Percentiles rank a stretch among this genome's conserved stretches.
These are phyloP conservation scores for Oxygymnocypris stewartii DNA, from an alignment of 2,113 vertebrate genomes.

Conservation along the genomic window DNA sequence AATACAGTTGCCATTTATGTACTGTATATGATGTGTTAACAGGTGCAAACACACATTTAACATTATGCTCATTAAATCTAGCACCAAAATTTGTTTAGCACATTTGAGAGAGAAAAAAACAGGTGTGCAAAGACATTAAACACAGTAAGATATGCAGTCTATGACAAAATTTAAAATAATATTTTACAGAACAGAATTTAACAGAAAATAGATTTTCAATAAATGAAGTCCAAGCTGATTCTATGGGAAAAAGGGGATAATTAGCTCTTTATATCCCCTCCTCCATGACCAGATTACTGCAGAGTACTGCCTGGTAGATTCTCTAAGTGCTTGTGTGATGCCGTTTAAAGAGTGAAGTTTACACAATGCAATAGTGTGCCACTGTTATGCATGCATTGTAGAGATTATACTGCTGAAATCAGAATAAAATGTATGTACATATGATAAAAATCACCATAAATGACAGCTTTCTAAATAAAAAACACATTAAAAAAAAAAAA, in stretches of 20 bases:
- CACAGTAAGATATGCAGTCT: background rate
- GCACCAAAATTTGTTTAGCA: slow-evolving; percentile 4
- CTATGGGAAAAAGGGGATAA: background rate
- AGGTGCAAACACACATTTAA: background rate
- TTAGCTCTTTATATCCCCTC: background rate
- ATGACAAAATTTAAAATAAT: background rate
- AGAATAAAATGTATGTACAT: slow-evolving; percentile 48
- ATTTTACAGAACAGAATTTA: background rate
- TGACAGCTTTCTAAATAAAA: slow-evolving; percentile 48
- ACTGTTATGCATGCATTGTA: slow-evolving; percentile 23
- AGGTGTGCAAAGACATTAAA: background rate
- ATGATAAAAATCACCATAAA: slow-evolving; percentile 31
- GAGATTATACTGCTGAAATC: slow-evolving; percentile 23
- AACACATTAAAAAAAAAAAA: slow-evolving; percentile 52
- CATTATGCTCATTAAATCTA: slow-evolving; percentile 22
- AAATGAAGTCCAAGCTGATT: background rate
- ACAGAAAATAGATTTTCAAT: background rate
- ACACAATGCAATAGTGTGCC: slow-evolving; percentile 10
- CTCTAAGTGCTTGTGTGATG: slow-evolving; percentile 52
- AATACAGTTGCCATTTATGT: background rate
- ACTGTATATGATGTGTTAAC: background rate
- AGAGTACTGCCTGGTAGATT: slow-evolving; percentile 23
- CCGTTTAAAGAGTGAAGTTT: slow-evolving; percentile 30
- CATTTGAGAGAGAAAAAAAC: background rate
- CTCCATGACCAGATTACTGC: slow-evolving; percentile 10